Evolutionary conservation across 2,888 invertebrate species (phyloP).

Genomic region (Hyppa rectilinea): DNA sequence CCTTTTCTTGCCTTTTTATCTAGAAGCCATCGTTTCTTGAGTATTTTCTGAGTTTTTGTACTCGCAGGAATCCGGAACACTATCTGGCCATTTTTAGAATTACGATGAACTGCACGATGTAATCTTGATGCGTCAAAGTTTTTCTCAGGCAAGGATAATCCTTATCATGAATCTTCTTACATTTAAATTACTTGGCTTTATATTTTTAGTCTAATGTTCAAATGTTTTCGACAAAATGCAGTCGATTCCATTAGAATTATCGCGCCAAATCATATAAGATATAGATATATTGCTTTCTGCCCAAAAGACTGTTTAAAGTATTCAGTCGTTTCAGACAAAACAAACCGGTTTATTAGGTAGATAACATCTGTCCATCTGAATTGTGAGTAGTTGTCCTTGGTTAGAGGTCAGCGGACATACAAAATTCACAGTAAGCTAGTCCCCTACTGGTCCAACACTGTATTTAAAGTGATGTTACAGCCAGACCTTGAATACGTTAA

Average conservation of each 20-base stretch:
- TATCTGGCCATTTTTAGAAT: slow-evolving; percentile 37
- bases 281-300: slow-evolving; percentile 15
- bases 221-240: background rate
- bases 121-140: slow-evolving; percentile 32
- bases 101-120: slow-evolving; percentile 32
- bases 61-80: slow-evolving; percentile 41
- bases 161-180: background rate
- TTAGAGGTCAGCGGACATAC: slow-evolving; percentile 65
- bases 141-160: slow-evolving; percentile 18
- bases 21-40: slow-evolving; percentile 55
- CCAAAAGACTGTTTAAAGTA: slow-evolving; percentile 11
- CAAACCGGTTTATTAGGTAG: slow-evolving; percentile 56
- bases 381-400: slow-evolving; percentile 69
- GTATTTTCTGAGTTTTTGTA: slow-evolving; percentile 52
- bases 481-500: slow-evolving; percentile 73
- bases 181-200: background rate
- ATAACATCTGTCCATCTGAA: slow-evolving; percentile 57
- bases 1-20: slow-evolving; percentile 69
- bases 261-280: background rate
- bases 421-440: slow-evolving; percentile 63
- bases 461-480: slow-evolving; percentile 63
- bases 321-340: slow-evolving; percentile 53
- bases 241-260: background rate
- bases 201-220: background rate
- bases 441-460: slow-evolving; percentile 56